These are phyloP conservation scores for Ormyrus pomaceus DNA, from an alignment of 2,888 invertebrate species.

Conservation along the genomic window DNA sequence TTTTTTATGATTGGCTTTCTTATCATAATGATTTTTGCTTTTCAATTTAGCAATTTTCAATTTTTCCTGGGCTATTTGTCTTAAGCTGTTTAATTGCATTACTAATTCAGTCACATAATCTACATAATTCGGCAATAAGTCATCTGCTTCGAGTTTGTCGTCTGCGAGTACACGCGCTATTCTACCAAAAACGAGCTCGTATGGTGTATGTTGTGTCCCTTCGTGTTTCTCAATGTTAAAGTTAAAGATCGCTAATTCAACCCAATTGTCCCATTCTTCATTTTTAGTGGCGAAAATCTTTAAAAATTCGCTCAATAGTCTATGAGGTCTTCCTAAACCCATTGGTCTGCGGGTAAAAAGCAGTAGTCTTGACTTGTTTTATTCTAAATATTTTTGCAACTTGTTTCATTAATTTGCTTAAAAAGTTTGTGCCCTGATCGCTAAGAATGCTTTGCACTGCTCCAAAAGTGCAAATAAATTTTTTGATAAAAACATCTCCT, in stretches of 20 bases:
- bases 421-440: constrained; percentile 52
- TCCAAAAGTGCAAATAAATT: constrained; percentile 51
- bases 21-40: neutral
- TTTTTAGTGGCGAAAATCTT: neutral
- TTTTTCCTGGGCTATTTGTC: too few species aligned
- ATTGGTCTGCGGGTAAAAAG: constrained; percentile 32
- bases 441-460: constrained; percentile 46
- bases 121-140: neutral
- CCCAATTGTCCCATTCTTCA: neutral
- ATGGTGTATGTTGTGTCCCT: neutral
- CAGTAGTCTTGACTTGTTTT: constrained; percentile 41
- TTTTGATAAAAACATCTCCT: constrained; percentile 45
- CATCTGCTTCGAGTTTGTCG: neutral
- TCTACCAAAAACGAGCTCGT: neutral
- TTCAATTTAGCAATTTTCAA: neutral
- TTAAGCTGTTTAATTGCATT: too few species aligned
- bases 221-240: neutral
- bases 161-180: neutral
- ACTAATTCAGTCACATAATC: too few species aligned
- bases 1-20: neutral
- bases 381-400: constrained; percentile 45
- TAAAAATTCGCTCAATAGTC: neutral
- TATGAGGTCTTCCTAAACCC: neutral
- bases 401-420: constrained; percentile 39
- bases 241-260: neutral